Base-by-base conservation (phyloP, 2,888 invertebrate genomes). In the Augiades crinisus region DNA sequence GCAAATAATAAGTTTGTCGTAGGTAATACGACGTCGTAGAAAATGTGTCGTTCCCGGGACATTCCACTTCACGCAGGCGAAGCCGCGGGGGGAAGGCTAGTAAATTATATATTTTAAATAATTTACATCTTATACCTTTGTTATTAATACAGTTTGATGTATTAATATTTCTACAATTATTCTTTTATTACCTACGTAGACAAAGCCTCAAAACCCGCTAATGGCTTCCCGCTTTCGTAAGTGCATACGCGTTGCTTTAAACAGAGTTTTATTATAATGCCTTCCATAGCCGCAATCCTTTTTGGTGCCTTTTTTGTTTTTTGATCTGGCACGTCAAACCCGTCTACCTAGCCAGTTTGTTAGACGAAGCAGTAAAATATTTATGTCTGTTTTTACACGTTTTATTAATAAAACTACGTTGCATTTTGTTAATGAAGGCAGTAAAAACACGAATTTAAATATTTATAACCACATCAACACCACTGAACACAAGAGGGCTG, bases 251-350 rank as follows among this genome's bases (percentile, higher is more conserved):
- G 1, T 38, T 21, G 22, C 22, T 38, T 38, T 12, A 12, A 31
- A 38, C 21, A 2, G 6, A 22, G 13, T 38, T 22, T 21, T 21
- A 38, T 21, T 27, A n/a, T 27, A 10, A 38, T 21, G 6, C 13
- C 5, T 12, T 12, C 38, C 13, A 8, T 12, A 21, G 21, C 13
- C 21, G 21, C 7, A 16, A 12, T 13, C 27, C 13, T 38, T 22
- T 22, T 22, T 19, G 22, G 13, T 5, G 7, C 2, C 12, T 71
- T 72, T 71, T 31, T 73, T 74, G 69, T 62, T 70, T 71, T 68
- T 65, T 66, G 50, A 67, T 75, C 69, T 72, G 73, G 65, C 73
- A 63, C 68, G 69, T 67, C 68, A 72, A 78, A 79, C 80, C 74
- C 63, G 80, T 80, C 73, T 74, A 69, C 67, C 70, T 63, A 63